Conservation (phyloP, 2,113 vertebrate genomes). For the Tupaia tana region DNA sequence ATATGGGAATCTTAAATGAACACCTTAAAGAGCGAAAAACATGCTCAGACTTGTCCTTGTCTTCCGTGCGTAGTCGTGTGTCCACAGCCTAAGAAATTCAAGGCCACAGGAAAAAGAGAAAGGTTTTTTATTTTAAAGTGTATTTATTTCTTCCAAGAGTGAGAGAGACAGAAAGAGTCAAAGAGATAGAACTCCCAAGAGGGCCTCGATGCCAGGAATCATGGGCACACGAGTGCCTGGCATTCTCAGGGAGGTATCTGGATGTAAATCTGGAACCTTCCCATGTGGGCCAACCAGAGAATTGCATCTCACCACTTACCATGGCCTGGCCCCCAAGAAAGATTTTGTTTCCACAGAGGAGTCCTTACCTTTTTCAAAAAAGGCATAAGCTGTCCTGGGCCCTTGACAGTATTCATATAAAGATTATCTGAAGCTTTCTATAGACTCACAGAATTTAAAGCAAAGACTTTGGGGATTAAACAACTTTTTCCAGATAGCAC, state of each 20-base stretch:
- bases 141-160: too few species aligned
- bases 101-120: slow-evolving; percentile 17
- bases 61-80: not conserved
- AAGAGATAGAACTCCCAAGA: too few species aligned
- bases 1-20: not conserved
- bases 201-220: too few species aligned
- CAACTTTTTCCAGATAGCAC: not conserved
- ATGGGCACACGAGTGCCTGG: too few species aligned
- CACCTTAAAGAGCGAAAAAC: slow-evolving; percentile 29
- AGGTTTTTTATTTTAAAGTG: not conserved
- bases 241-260: too few species aligned
- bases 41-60: not conserved
- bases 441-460: not conserved
- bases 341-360: not conserved
- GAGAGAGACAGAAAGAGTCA: too few species aligned
- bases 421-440: not conserved
- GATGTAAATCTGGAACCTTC: too few species aligned
- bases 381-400: not conserved
- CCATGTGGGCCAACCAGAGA: too few species aligned
- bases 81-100: not conserved
- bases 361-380: not conserved
- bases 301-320: too few species aligned
- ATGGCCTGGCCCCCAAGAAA: not conserved
- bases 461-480: not conserved
- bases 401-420: not conserved